Base-by-base conservation (phyloP, 2,888 invertebrate genomes). In the Toxonevra muliebris region DNA sequence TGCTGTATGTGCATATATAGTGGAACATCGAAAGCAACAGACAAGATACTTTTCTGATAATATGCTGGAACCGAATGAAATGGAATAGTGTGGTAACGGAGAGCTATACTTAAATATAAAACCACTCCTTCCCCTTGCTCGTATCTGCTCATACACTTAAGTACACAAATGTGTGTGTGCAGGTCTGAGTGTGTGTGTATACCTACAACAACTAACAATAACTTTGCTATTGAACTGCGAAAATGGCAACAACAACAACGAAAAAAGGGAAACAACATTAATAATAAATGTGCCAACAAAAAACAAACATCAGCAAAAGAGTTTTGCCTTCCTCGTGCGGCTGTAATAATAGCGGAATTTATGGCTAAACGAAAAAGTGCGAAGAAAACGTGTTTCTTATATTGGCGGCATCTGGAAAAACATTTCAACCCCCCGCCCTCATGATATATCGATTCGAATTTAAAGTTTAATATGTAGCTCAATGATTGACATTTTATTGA, bases 271-370 rank as follows among this genome's bases (percentile, higher is more conserved):
- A 41, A n/a, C 15, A 52, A 15, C 53, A 15, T 15, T 11, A 53
- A 13, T 30, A 53, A 61, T n/a, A 61, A 61, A 50, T 41, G 41
- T 50, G 15, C 50, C 17, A 13, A 17, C 15, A 41, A 59, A 61
- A 48, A 20, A 61, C 61, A 45, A 20, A 54, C 19, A 30, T 13
- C 54, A 43, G 50, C 53, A 15, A 53, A 53, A 62, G 53, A n/a
- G 17, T 15, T 17, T 2, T n/a, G 61, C 15, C 30, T 11, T 40
- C 30, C 1, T 20, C 30, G 48, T 15, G 20, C 61, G 41, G 13
- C 41, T n/a, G 15, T 17, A 55, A 48, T 53, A 61, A 20, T 42
- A 48, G 53, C 53, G 57, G 50, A 65, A 69, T 69, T 65, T 66
- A 65, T 69, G 62, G 40, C n/a, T 42, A 41, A 30, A 59, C 13